Conservation (phyloP, 2,888 invertebrate species). For the Aporophyla lueneburgensis region DNA sequence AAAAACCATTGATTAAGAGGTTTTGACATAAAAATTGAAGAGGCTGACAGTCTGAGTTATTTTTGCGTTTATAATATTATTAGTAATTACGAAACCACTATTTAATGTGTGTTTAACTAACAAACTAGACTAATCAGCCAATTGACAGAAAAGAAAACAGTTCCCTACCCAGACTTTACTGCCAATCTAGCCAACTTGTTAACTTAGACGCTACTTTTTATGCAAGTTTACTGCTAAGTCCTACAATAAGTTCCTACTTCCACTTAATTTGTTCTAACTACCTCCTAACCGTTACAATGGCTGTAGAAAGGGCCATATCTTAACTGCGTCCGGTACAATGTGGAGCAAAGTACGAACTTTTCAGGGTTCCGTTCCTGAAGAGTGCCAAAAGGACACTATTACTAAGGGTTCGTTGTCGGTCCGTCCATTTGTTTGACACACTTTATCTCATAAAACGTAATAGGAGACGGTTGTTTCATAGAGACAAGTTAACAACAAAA, state of each 20-base stretch:
- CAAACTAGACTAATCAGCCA: not conserved
- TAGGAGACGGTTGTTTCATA: not conserved
- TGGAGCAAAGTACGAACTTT: slow-evolving; percentile 38
- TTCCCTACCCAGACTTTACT: not conserved
- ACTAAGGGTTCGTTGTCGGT: not conserved
- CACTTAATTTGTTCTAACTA: slow-evolving; percentile 28
- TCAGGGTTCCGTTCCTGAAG: not conserved
- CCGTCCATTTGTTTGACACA: not conserved
- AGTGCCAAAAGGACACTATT: too few relatives aligned
- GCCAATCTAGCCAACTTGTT: slow-evolving; percentile 8
- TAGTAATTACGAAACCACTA: not conserved
- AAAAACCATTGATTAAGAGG: too few relatives aligned
- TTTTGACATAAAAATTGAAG: not conserved
- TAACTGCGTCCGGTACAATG: slow-evolving; percentile 45
- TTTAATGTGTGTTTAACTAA: not conserved
- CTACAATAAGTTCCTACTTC: slow-evolving; percentile 12
- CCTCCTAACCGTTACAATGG: slow-evolving; percentile 38
- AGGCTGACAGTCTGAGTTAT: not conserved
- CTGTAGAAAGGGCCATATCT: slow-evolving; percentile 58
- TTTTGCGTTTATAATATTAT: not conserved
- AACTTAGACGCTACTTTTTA: slow-evolving; percentile 35
- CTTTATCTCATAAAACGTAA: not conserved
- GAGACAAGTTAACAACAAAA: too few relatives aligned
- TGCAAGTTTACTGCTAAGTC: slow-evolving; percentile 25
- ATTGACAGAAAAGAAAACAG: slow-evolving; percentile 10